Conservation (phyloP, 2,797 vertebrate genomes). For the Etheostoma perlongum region DNA sequence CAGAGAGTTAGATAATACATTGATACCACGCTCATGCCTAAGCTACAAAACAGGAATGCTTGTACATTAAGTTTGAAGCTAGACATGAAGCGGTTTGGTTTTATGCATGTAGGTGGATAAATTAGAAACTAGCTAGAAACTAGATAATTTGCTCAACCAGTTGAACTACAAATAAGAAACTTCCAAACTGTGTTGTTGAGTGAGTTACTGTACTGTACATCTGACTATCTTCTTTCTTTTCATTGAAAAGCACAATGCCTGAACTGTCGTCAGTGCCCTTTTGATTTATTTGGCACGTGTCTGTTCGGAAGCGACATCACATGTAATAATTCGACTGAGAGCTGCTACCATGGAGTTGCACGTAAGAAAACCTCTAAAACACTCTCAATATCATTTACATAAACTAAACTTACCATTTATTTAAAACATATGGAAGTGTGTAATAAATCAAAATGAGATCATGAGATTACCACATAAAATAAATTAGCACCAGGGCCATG, state of each 20-base stretch:
- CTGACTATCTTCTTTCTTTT: not conserved
- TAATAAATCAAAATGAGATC: not conserved
- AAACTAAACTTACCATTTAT: too few relatives aligned
- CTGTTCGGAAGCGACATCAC: not conserved
- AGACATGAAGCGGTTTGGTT: too few relatives aligned
- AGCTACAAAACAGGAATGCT: too few relatives aligned
- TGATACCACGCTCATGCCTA: too few relatives aligned
- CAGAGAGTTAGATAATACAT: too few relatives aligned
- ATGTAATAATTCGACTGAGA: constrained; percentile 49
- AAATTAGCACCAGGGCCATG: not conserved
- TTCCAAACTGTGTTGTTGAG: not conserved
- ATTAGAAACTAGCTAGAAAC: not conserved
- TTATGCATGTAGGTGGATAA: not conserved
- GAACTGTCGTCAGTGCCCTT: constrained; percentile 47
- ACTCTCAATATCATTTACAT: too few relatives aligned
- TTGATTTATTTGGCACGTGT: constrained; percentile 47
- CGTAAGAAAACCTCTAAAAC: constrained; percentile 52
- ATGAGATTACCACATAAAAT: not conserved
- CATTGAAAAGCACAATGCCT: constrained; percentile 61
- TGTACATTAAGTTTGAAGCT: too few relatives aligned
- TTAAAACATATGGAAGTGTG: not conserved
- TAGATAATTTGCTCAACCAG: not conserved
- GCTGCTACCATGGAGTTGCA: constrained; percentile 62
- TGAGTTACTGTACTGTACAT: not conserved
- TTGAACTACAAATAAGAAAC: not conserved